Percentiles rank a stretch among this genome's conserved stretches.
Conservation (phyloP, 2,888 invertebrate genomes). For the Leucozona laternaria region DNA sequence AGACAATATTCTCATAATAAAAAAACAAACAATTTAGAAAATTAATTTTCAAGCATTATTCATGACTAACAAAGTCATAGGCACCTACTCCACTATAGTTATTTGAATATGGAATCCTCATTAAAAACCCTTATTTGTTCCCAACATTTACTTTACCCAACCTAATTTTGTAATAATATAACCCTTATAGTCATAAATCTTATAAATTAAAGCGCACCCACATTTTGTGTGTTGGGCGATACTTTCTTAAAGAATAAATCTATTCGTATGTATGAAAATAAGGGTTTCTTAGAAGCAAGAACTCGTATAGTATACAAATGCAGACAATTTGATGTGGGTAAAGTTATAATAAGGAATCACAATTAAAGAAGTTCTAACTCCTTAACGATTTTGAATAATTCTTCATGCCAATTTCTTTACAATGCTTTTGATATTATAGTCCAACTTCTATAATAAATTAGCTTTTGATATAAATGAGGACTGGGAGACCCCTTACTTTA, state of each 20-base stretch:
- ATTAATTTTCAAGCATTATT: neutral
- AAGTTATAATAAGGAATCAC: neutral
- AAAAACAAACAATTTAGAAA: neutral
- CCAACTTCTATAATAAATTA: no score
- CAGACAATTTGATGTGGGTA: neutral
- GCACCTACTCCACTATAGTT: neutral
- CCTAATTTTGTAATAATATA: neutral
- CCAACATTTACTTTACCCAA: neutral
- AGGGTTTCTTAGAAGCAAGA: neutral
- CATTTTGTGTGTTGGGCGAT: neutral
- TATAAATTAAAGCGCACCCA: neutral
- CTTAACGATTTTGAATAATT: neutral
- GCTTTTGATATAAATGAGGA: neutral
- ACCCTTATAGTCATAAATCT: conserved; percentile 22
- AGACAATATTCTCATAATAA: neutral
- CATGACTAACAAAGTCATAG: neutral
- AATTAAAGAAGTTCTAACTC: neutral
- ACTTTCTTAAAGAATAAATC: neutral
- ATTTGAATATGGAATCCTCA: neutral
- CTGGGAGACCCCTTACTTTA: neutral
- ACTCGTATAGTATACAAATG: neutral
- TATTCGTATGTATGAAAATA: neutral
- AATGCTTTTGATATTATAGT: neutral
- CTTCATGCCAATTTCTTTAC: neutral
- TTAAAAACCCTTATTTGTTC: neutral